Evolutionary conservation across 2,888 invertebrate genomes (phyloP).

Genomic region (Calliphora vomitoria): DNA sequence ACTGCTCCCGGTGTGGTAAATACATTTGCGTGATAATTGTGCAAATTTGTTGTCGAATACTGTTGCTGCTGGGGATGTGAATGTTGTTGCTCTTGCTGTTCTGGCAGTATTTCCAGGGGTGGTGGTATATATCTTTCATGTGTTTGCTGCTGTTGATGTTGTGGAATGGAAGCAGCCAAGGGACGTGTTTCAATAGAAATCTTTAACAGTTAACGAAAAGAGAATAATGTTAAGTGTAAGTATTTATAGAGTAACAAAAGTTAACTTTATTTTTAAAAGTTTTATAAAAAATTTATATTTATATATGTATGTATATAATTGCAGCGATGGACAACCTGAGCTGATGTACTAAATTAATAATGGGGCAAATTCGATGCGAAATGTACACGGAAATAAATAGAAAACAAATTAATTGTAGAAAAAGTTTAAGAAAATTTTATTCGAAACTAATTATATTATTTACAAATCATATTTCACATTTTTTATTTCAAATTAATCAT

Average conservation of each 20-base stretch:
- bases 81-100: constrained; percentile 75
- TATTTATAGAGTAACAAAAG: constrained; percentile 14
- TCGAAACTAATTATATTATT: too few relatives aligned
- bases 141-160: constrained; percentile 74
- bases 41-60: constrained; percentile 73
- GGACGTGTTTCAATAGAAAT: constrained; percentile 84
- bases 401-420: too few relatives aligned
- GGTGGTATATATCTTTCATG: constrained; percentile 82
- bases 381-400: too few relatives aligned
- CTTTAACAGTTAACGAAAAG: constrained; percentile 72
- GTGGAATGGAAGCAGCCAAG: constrained; percentile 75
- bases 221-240: constrained; percentile 28
- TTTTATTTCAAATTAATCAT: too few relatives aligned
- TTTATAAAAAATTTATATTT: neutral
- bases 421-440: too few relatives aligned
- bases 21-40: constrained; percentile 79
- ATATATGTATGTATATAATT: neutral
- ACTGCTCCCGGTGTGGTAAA: constrained; percentile 78
- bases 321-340: neutral
- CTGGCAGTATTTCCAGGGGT: constrained; percentile 81
- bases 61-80: constrained; percentile 76
- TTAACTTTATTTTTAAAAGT: constrained; percentile 11
- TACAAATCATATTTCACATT: too few relatives aligned
- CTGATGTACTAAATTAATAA: too few relatives aligned
- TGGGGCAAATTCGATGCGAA: too few relatives aligned